Conservation (phyloP, 2,113 vertebrate species). For the Progne subis region DNA sequence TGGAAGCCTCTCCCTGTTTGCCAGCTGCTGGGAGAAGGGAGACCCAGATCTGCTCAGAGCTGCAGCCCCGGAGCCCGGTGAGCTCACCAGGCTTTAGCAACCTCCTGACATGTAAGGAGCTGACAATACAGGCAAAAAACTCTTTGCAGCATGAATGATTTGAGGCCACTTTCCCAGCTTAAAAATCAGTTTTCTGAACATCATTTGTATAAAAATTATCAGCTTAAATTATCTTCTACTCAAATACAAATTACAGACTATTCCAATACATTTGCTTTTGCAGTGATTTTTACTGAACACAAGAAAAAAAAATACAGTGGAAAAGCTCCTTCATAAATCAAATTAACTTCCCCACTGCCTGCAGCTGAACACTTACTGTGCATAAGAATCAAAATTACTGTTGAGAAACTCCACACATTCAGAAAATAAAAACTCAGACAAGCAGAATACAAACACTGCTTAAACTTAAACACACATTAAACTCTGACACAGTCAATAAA, state of each 20-base stretch:
- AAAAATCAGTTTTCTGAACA: neutral
- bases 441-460: constrained; percentile 47
- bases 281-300: constrained; percentile 12
- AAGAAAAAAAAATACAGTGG: neutral
- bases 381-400: constrained; percentile 49
- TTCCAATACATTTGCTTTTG: constrained; percentile 17
- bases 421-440: constrained; percentile 21
- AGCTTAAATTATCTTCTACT: constrained; percentile 3
- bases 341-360: constrained; percentile 36
- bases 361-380: constrained; percentile 37
- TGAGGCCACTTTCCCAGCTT: neutral
- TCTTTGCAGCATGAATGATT: neutral
- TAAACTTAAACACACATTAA: constrained; percentile 21
- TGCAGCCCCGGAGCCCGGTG: neutral
- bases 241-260: neutral
- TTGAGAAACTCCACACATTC: constrained; percentile 10
- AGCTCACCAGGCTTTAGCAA: neutral
- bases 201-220: neutral
- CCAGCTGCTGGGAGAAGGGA: neutral
- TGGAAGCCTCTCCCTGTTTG: neutral
- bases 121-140: neutral
- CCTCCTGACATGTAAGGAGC: neutral
- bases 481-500: constrained; percentile 11
- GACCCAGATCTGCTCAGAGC: neutral
- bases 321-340: constrained; percentile 39